Evolutionary conservation across 2,888 invertebrate genomes (phyloP), one percentile per base, ranked within the genome.

Genomic region (Sicus ferrugineus): DNA sequence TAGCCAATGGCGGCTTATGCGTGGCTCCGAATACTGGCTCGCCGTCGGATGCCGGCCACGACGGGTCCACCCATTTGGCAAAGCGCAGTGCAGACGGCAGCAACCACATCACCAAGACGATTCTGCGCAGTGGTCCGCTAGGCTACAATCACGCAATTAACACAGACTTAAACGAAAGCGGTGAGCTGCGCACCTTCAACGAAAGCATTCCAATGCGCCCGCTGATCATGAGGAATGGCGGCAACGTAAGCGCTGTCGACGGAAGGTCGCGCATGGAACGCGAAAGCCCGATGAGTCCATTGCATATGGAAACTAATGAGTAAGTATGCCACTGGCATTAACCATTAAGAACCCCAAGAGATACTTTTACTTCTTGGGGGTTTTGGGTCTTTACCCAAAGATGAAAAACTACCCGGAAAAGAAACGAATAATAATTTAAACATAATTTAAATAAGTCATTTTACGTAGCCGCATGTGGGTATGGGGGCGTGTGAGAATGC

Each of bases 191-290:
- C 48, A 80, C 81, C 2, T 83, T 82, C 48, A 80, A 80, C 59
- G 93, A 94, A 80, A 92, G 90, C 78, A 94, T 95, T 83, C 95
- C 94, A 62, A 86, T 95, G 83, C 77, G 83, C 0, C 85, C 85
- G 6, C 73, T 85, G 58, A 77, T 79, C 72, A 82, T 85, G 73
- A 81, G 77, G 58, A 80, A 79, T 63, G 77, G 78, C 5, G 73
- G 76, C 52, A 76, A 75, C 50, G 34, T 21, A n/a, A 21, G 28
- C 11, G 26, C 19, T 31, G 5, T 30, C 75, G 79, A 42, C 74
- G 78, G 21, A 74, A 74, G 58, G 72, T 70, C 46, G 69, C n/a
- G 5, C 14, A 46, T 46, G n/a, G 46, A 19, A 4, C 50, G 7
- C 21, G 50, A 7, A 14, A 50, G 6, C 11, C 21, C 72, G 61